Base-by-base conservation (phyloP, 2,888 invertebrate species). In the Xylota segnis region DNA sequence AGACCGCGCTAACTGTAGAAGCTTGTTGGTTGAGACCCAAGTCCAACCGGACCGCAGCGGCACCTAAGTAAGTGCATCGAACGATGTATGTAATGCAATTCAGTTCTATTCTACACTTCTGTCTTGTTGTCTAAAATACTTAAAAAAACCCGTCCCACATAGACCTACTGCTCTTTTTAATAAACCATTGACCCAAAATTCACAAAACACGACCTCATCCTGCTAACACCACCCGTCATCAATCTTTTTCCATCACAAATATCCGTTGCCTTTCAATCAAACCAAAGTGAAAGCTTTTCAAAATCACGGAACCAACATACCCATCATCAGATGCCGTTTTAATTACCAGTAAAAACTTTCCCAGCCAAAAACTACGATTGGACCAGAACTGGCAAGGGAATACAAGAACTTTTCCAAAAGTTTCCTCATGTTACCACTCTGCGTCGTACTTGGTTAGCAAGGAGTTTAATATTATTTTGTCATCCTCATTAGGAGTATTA, bases 401-500 rank as follows among this genome's bases (percentile, higher is more conserved):
- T 50, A 47, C 10, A 50, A 59, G 50, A 37, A 37, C 14, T 14
- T 59, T 58, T 10, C n/a, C 3, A 59, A 23, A 71, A 65, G 70
- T 54, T 77, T 70, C 14, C 23, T 40, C 40, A 43, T 59, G 14
- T 47, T 47, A 9, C 34, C n/a, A 16, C 61, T 16, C 47, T 12
- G 50, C 54, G 10, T 34, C 40, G 40, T 14, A 27, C 66, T 61
- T 54, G 34, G 29, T 56, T 63, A 47, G 50, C 27, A 32, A 74
- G 32, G 70, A 79, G 63, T 79, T 84, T 70, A 84, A 79, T 84
- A 79, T 74, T 58, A 84, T 84, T 84, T 74, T 74, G 63, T 70
- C 70, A 29, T 79, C 63, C 78, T 83, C 78, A 79, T 84, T 78
- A 78, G 70, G 68, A 59, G 59, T 50, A 68, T 68, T 83, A 68